Base-by-base conservation (phyloP, 2,113 vertebrate species). In the Leiothrix lutea region DNA sequence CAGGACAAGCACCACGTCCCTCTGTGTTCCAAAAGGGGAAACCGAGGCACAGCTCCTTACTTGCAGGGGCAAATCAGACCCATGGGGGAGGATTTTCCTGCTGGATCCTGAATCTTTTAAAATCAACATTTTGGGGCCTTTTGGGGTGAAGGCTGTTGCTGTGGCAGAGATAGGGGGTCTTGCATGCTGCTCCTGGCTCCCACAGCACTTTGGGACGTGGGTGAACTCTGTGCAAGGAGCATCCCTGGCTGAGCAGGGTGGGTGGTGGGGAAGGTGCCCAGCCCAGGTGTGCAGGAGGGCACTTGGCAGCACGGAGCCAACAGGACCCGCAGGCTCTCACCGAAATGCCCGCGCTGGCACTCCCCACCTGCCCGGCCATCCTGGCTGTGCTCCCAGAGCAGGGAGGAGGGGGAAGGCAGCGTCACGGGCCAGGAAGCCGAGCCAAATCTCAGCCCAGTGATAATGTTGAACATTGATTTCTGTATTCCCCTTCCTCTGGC, bases 221-320 rank as follows among this genome's bases (percentile, higher is more conserved):
- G 11, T 4, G 6, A 28, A 9, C 29, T 24, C 58, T 14, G 0
- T 9, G 8, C 5, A 19, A 5, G 58, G 45, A 72, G 47, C 54
- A 47, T 58, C 51, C 33, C 47, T 14, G 48, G 28, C 11, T 1
- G 23, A 58, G 66, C 48, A 2, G 0, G 1, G 12, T 1, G 8
- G 48, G 25, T 5, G 1, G 2, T 3, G 61, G 57, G 38, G 42
- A 50, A 6, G 35, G 40, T 1, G 22, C 57, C 65, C 70, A n/a
- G 40, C 56, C n/a, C 31, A 3, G 19, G n/a, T 2, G 2, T 31
- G 35, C 9, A 3, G 58, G 51, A 48, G 66, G 51, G 58, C 33
- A 16, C 15, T 22, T 17, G 4, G 57, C 5, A 7, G 42, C 66
- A 5, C 0, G 0, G 61, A 35, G 25, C 40, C 0, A 42, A 3